Evolutionary conservation across 2,113 vertebrate species (phyloP), one percentile per base, ranked within the genome.

Genomic region (Eidolon helvum): DNA sequence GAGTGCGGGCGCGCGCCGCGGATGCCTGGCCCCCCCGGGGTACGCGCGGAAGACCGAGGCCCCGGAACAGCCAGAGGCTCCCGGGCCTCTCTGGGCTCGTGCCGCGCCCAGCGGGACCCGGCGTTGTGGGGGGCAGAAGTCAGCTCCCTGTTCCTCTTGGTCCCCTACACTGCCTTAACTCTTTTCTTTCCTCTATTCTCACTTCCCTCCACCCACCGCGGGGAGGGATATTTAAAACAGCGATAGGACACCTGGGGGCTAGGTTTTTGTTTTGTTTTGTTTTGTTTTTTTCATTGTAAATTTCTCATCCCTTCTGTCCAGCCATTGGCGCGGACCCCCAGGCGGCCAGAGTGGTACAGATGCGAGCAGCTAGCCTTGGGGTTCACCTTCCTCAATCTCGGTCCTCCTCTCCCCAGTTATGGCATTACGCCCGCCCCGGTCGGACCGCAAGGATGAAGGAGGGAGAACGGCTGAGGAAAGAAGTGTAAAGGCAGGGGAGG

Each of bases 1-100:
- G 99, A 99, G 99, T 99, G 88, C 43, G 57, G 82, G 97, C 19
- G 95, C 89, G 87, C 87, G 43, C 94, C 48, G 53, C 38, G 53
- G 93, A 38, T 18, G 71, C 55, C 24, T 26, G 69, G 33, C 38
- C n/a, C 24, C 12, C 63, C 4, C 2, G 26, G 84, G 87, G 75
- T 19, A 5, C 16, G 48, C 74, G 74, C 26, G 28, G 35, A 63
- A 82, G 40, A 21, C 15, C 0, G 77, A 40, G 72, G 80, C 35
- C 61, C 82, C 2, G 3, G 45, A 71, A 19, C 80, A 9, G 24
- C 91, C 43, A 1, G 48, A 72, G 84, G 45, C 85, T 77, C 26
- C n/a, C 14, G 28, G 40, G 33, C 10, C 30, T 38, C 53, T 78
- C 33, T 22, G 1, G 86, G n/a, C 43, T 88, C 30, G 15, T 12